Base-by-base conservation (phyloP, 2,888 invertebrate genomes). In the Drosophila greeni region DNA sequence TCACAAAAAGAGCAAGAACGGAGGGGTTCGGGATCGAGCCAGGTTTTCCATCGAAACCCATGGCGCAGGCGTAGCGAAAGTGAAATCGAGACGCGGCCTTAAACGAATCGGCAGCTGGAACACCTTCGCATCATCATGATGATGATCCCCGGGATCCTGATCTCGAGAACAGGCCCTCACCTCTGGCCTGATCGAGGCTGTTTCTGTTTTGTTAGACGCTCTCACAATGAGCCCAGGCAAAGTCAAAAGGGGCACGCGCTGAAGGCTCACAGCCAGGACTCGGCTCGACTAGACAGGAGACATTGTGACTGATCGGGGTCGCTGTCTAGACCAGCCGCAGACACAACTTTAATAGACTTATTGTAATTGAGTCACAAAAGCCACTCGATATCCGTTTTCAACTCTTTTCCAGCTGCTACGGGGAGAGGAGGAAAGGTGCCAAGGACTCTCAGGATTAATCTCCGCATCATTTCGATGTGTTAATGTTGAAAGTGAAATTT, bases 161-260 rank as follows among this genome's bases (percentile, higher is more conserved):
- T 49, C 42, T 26, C 26, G 26, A 49, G 24, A 24, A 29, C 58
- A 37, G 24, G 14, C 60, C 68, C 57, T 47, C 64, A 51, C 31
- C 62, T 49, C 40, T 47, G 39, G n/a, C 43, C n/a, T 29, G 52
- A 47, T 33, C 42, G 55, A 69, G 52, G 61, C 40, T 47, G 53
- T 23, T 42, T 23, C 36, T 60, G 66, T 69, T 60, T 77, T 84
- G 79, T 79, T 80, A 82, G 82, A 75, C 45, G 61, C 24, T 40
- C 78, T 43, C 43, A 78, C 78, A 81, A 77, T 66, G 72, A 72
- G 59, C 77, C 73, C 75, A 75, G 65, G 52, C 83, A 70, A 80
- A 81, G 84, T 85, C 84, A 85, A 85, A 85, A 85, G 85, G 79
- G 79, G 79, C 79, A 79, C 79, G 79, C 85, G 79, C 81, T 78